Conservation (phyloP, 2,797 vertebrate species). For the Dendrocincla fuliginosa region DNA sequence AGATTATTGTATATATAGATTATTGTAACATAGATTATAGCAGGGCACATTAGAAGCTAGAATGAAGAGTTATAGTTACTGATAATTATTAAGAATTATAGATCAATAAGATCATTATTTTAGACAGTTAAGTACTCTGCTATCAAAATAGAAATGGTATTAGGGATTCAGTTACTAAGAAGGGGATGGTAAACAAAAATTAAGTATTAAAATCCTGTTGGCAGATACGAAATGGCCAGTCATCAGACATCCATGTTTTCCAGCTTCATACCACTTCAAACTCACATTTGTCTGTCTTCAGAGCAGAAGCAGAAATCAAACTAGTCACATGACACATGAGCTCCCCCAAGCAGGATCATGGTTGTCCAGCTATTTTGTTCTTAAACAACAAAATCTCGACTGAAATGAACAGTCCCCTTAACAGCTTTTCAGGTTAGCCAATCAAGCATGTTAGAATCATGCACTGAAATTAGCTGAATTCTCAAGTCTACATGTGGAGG, state of each 20-base stretch:
- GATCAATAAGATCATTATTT: background rate
- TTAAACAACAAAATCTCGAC: background rate
- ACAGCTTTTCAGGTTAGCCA: background rate
- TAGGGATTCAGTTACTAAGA: background rate
- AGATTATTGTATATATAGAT: background rate
- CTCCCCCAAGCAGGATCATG: background rate
- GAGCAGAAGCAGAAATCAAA: background rate
- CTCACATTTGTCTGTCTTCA: background rate
- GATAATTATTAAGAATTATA: too few species aligned
- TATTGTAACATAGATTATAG: background rate
- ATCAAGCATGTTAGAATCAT: background rate
- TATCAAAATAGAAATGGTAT: background rate
- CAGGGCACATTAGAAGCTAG: background rate
- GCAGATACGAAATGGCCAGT: background rate
- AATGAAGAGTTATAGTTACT: background rate
- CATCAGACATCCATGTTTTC: background rate
- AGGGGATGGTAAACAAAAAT: background rate
- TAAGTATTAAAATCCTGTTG: background rate
- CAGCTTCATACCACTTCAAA: background rate
- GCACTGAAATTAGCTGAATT: background rate
- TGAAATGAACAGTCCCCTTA: background rate
- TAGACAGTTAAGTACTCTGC: background rate
- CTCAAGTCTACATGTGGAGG: background rate
- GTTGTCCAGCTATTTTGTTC: background rate
- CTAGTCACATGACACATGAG: background rate